These are phyloP conservation scores for Zaprionus obscuricornis DNA, from an alignment of 2,888 invertebrate species.

Conservation along the genomic window DNA sequence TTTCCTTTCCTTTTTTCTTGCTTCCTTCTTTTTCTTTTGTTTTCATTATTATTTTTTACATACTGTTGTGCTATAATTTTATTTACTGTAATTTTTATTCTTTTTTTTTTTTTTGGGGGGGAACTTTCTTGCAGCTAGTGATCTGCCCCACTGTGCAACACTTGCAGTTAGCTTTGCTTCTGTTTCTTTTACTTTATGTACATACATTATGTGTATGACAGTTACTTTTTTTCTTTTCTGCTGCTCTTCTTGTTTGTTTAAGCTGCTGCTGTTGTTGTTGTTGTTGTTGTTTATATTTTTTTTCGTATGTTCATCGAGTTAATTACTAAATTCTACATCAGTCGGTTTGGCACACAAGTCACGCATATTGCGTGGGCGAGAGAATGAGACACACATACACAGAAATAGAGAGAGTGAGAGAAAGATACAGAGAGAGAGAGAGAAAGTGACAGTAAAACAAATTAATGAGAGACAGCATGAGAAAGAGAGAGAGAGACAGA, in stretches of 20 bases:
- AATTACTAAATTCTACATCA: constrained; percentile 81
- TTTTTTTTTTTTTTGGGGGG: not conserved
- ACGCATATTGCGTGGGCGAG: constrained; percentile 58
- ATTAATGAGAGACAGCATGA: constrained; percentile 6
- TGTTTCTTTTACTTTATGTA: not conserved
- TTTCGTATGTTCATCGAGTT: constrained; percentile 46
- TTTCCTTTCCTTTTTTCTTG: too few relatives aligned
- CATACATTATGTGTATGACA: not conserved
- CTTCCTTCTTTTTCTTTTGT: too few relatives aligned
- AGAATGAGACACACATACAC: constrained; percentile 6
- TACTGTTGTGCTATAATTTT: constrained; percentile 49
- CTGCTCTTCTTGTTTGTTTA: constrained; percentile 37
- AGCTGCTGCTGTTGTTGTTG: not conserved
- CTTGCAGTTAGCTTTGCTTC: constrained; percentile 1
- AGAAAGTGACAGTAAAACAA: not conserved
- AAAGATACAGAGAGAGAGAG: not conserved
- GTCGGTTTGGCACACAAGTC: constrained; percentile 84
- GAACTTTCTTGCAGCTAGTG: not conserved
- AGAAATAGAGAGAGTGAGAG: constrained; percentile 11
- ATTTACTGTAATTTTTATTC: not conserved
- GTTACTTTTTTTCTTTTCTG: not conserved
- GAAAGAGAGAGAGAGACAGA: not conserved
- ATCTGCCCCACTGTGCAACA: constrained; percentile 15
- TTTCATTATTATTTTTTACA: constrained; percentile 41
- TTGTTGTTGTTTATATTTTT: constrained; percentile 5